Evolutionary conservation across 2,797 vertebrate species (phyloP), one percentile per base, ranked within the genome.

Genomic region (Melanogrammus aeglefinus): DNA sequence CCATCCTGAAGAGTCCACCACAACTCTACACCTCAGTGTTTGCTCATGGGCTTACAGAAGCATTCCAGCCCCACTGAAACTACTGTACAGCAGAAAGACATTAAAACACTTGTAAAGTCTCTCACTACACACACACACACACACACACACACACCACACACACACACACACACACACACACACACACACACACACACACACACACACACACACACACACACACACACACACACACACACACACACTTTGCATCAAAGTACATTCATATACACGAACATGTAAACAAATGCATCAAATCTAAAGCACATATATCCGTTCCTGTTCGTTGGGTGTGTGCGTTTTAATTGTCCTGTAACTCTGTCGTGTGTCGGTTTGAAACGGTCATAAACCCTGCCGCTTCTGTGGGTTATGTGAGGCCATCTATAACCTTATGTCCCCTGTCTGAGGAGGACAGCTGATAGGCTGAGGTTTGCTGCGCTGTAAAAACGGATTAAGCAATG

Each of bases 401-500:
- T 77, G 31, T 0, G 3, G 80, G 85, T 84, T 78, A 38, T 71
- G 38, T 41, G 72, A 86, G 81, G 85, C 83, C 80, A 83, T 76
- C 63, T 31, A 7, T 14, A 9, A 77, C 38, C 80, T 41, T 31
- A 36, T 36, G 73, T 70, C 77, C 47, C 73, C n/a, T 78, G 74
- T 79, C 73, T 73, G 80, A n/a, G 31, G 12, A 0, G 57, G 70
- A 78, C 72, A 31, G 72, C 63, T 75, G 21, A 76, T 77, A 74
- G 80, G 76, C 79, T 79, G 83, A 86, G 82, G 87, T 85, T 80
- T 38, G 75, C 81, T 33, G 73, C 71, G 74, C 74, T 63, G 63
- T 81, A 85, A 84, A 88, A 69, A 84, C 87, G 83, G 87, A 88
- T 84, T 66, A 79, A 84, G 76, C 73, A 9, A 72, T 16, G 80